Base-by-base conservation (phyloP, 1,140 invertebrate genomes). In the Philaenus spumarius region DNA sequence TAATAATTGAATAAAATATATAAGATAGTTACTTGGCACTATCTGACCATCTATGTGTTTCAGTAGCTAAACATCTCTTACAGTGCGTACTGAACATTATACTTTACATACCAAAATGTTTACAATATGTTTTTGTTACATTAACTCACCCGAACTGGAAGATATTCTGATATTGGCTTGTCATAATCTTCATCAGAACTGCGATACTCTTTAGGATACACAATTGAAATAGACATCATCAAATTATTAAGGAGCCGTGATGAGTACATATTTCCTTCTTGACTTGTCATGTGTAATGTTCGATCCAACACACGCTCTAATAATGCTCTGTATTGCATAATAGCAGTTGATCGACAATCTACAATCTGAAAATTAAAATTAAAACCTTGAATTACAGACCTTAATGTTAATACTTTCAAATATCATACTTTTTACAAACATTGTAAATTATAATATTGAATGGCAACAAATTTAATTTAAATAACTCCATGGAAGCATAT, bases 111-210 rank as follows among this genome's bases (percentile, higher is more conserved):
- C n/a, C n/a, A n/a, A n/a, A n/a, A n/a, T n/a, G n/a, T n/a, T n/a
- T n/a, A n/a, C n/a, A n/a, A n/a, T n/a, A 30, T 30, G 26, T 30
- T 4, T 4, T 30, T 30, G 26, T 30, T 30, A 9, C 9, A 30
- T 30, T 3, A 30, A 58, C 71, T 72, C 73, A 85, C 82, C 67
- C 77, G 70, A 15, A 93, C 81, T 2, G 90, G 82, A 9, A 93
- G 74, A 76, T 86, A 89, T 48, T 89, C 80, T 39, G 79, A 75
- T 1, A 87, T 73, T 1, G 82, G 80, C 48, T 78, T 75, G 48
- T 85, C 80, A 61, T 81, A 84, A 54, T 83, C 77, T 11, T 79
- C 73, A 5, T 79, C 70, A 1, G 78, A 78, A 67, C 81, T 85
- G 40, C 77, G 75, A 67, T 79, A 83, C 54, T 89, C 83, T n/a